Evolutionary conservation across 2,797 vertebrate genomes (phyloP).

Genomic region (Poecilia velifera): DNA sequence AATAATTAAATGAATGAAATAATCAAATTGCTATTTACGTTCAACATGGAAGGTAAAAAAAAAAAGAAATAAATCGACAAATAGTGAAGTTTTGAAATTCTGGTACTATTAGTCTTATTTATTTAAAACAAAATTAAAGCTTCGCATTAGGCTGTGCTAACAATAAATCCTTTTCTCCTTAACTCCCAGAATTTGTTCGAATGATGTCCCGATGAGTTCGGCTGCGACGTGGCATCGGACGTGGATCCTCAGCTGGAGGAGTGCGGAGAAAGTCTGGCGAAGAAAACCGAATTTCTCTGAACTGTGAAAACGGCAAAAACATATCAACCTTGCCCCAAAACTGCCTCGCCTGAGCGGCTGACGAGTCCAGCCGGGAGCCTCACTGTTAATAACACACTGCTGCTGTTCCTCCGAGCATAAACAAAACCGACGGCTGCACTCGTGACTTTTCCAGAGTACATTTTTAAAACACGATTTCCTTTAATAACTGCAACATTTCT

Average conservation of each 20-base stretch:
- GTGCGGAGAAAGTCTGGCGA: conserved; percentile 26
- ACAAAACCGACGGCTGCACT: conserved; percentile 57
- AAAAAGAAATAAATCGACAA: neutral
- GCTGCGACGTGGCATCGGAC: neutral
- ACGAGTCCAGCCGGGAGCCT: conserved; percentile 42
- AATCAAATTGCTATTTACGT: neutral
- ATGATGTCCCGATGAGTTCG: conserved; percentile 95
- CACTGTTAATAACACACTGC: conserved; percentile 61
- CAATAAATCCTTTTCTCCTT: conserved; percentile 20
- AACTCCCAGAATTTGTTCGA: conserved; percentile 90
- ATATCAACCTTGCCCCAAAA: conserved; percentile 72
- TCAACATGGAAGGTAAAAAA: neutral
- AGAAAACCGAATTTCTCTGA: conserved; percentile 51
- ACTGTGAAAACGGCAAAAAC: conserved; percentile 59
- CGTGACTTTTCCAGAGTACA: conserved; percentile 60
- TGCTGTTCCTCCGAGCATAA: conserved; percentile 61
- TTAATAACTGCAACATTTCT: conserved; percentile 38
- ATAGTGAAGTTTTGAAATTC: neutral
- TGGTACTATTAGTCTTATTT: neutral
- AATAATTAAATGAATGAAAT: neutral
- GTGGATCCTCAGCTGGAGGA: conserved; percentile 8
- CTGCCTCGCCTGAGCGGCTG: conserved; percentile 63
- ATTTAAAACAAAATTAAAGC: neutral
- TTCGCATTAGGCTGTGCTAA: neutral
- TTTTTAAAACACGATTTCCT: conserved; percentile 52